Percentiles rank a stretch among this genome's conserved stretches.
These are phyloP conservation scores for Ctenosaura bakeri DNA, from an alignment of 2,797 vertebrate genomes.

Conservation along the genomic window DNA sequence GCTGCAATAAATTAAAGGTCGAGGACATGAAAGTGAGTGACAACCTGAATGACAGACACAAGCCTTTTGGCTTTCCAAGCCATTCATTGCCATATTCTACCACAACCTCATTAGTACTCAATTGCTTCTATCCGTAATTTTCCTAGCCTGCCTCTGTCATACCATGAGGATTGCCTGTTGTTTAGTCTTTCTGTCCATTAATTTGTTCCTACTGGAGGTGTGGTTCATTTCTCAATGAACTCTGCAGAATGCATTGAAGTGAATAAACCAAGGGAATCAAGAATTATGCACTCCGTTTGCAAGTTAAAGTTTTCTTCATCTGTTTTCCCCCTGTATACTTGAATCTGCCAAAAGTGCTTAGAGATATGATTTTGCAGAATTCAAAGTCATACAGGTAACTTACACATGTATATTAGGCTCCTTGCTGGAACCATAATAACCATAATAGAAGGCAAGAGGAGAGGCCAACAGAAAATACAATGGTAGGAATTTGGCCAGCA, in stretches of 20 bases:
- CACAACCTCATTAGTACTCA: conserved; percentile 6
- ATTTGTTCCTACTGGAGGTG: neutral
- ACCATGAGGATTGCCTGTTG: neutral
- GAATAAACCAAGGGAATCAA: conserved; percentile 13
- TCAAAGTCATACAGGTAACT: too few relatives aligned
- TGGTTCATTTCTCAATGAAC: neutral
- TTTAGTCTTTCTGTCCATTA: neutral
- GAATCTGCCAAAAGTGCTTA: neutral
- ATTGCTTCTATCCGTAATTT: conserved; percentile 23
- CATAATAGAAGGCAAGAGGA: too few relatives aligned
- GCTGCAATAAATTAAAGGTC: conserved; percentile 52
- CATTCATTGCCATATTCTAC: conserved; percentile 15
- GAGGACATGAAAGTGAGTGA: conserved; percentile 53
- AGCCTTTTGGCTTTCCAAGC: conserved; percentile 13
- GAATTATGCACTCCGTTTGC: conserved; percentile 11
- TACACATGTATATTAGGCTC: too few relatives aligned
- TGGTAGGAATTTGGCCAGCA: too few relatives aligned
- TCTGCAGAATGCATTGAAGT: conserved; percentile 18
- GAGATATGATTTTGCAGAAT: too few relatives aligned
- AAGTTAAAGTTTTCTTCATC: conserved; percentile 11
- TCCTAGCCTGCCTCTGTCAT: neutral
- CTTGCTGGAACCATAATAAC: too few relatives aligned
- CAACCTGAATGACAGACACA: conserved; percentile 26
- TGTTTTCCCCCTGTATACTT: neutral
- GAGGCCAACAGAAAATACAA: too few relatives aligned